phyloP scores from a whole-genome alignment of 1,140 invertebrate genomes.

The Liolophura sinensis region DNA sequence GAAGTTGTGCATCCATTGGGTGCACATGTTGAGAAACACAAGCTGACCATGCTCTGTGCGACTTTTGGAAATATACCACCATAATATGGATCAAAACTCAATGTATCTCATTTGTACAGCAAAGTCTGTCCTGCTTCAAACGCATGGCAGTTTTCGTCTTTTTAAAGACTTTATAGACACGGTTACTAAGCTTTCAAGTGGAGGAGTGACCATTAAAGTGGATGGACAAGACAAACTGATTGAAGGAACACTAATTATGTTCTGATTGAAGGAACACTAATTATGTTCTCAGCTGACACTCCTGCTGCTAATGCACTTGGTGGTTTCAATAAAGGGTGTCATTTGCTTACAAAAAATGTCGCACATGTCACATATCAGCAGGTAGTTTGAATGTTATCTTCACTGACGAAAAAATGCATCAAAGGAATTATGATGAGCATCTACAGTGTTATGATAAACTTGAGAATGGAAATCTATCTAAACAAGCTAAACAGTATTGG shows the following conservation, averaged over 20 bases:
- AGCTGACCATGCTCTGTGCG: constrained; percentile 9
- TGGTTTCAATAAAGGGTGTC: constrained; percentile 10
- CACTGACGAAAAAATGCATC: not conserved
- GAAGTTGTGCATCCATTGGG: constrained; percentile 18
- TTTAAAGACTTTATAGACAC: constrained; percentile 1
- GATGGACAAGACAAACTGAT: not conserved
- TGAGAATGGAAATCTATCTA: not conserved
- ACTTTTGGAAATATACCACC: constrained; percentile 3
- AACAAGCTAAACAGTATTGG: constrained; percentile 9
- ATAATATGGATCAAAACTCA: constrained; percentile 1
- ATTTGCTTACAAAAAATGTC: constrained; percentile 11
- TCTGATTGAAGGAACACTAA: not conserved
- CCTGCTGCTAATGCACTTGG: constrained; percentile 3
- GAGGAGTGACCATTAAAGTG: not conserved
- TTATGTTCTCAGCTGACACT: constrained; percentile 6
- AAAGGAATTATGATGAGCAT: not conserved
- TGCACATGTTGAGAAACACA: constrained; percentile 9
- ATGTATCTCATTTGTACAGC: constrained; percentile 8
- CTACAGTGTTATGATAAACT: not conserved
- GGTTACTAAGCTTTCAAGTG: not conserved
- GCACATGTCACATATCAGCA: constrained; percentile 6
- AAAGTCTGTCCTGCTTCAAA: not conserved
- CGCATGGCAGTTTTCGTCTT: not conserved
- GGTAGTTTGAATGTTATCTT: not conserved
- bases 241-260: not conserved